Evolutionary conservation across 2,113 vertebrate genomes (phyloP), one percentile per base, ranked within the genome.

Genomic region (Pterocles burchelli): DNA sequence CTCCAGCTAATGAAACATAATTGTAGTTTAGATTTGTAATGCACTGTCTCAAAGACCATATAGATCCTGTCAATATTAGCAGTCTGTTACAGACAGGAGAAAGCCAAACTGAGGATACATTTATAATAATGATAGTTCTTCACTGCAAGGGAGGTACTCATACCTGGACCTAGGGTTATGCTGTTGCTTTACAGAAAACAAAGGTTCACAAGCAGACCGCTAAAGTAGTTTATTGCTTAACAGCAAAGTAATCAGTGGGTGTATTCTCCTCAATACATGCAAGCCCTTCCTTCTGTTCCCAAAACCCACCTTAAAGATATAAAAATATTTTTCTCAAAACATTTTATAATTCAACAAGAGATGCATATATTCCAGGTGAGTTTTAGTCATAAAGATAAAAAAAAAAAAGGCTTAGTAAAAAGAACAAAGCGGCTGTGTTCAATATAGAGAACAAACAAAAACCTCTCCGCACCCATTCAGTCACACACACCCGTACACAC

Each of bases 251-350:
- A 77, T 36, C 25, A 12, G 10, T 66, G 1, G 9, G 2, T 65
- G 5, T 24, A 31, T 75, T 84, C 76, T 88, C 11, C n/a, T 54
- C 36, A 65, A 4, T 22, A 11, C 3, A 25, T 0, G 0, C 11
- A 70, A 83, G 5, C 4, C 11, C 5, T 76, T 76, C 36, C 7
- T 94, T 78, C 48, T 65, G 19, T 28, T 71, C 5, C 2, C 10
- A 63, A 46, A 61, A 85, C 2, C 2, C 17, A 1, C 38, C 51
- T 63, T 93, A 66, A 90, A 91, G 22, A 88, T 24, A 22, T 2
- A 83, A 46, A 77, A 26, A 3, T 0, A 7, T 46, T 80, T 67
- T 93, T 67, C n/a, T 77, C 7, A 28, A 66, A 6, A 1, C 5
- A 6, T 70, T 73, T 85, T 79, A 28, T 20, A 52, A 31, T 26